These are phyloP conservation scores for Sussaba pulchella DNA, from an alignment of 2,888 invertebrate species.

Conservation along the genomic window DNA sequence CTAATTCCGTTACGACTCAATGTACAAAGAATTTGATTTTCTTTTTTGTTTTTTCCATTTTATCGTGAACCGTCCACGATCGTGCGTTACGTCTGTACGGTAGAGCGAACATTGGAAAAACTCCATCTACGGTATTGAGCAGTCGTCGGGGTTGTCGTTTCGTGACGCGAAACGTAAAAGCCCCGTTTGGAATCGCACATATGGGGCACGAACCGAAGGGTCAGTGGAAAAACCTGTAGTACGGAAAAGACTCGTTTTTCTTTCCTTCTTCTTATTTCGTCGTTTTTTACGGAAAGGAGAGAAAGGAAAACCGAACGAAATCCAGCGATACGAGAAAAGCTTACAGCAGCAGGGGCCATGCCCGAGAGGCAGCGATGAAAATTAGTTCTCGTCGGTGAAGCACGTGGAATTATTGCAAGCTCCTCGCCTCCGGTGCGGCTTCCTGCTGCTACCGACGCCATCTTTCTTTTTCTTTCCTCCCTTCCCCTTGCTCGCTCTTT, in stretches of 20 bases:
- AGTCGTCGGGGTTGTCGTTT: conserved; percentile 57
- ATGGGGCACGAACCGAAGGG: conserved; percentile 53
- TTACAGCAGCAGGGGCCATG: conserved; percentile 15
- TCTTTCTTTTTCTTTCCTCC: conserved; percentile 34
- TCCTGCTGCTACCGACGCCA: conserved; percentile 14
- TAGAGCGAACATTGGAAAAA: conserved; percentile 43
- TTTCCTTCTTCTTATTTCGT: conserved; percentile 63
- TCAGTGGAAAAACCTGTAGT: conserved; percentile 22
- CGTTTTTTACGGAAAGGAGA: neutral
- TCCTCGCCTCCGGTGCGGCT: conserved; percentile 7
- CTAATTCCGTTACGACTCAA: neutral
- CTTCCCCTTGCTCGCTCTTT: conserved; percentile 59
- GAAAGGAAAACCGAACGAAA: conserved; percentile 18
- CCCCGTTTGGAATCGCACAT: conserved; percentile 50
- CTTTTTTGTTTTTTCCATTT: neutral
- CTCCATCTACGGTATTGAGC: conserved; percentile 46
- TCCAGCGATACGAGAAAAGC: conserved; percentile 29
- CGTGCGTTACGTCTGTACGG: conserved; percentile 2
- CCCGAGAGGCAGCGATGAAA: conserved; percentile 68
- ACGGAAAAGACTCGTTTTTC: conserved; percentile 38
- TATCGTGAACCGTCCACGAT: neutral
- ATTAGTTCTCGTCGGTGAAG: conserved; percentile 78
- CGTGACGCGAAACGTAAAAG: conserved; percentile 63
- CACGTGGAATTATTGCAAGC: conserved; percentile 75
- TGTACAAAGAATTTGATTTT: neutral